phyloP scores from a whole-genome alignment of 2,113 vertebrate species.

The Telmatochromis sp. region DNA sequence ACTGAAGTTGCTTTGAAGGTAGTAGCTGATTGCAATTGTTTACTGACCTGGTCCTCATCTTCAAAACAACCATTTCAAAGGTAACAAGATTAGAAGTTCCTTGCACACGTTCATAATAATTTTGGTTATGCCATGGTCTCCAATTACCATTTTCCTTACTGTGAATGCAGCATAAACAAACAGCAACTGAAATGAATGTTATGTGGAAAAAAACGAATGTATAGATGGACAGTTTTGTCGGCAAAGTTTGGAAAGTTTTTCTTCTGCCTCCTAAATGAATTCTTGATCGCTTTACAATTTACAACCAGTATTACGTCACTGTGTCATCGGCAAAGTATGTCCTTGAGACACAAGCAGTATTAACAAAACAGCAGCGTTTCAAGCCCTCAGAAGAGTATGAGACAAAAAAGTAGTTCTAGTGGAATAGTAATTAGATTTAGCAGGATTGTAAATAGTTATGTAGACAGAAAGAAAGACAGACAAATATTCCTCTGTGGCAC shows the following conservation, averaged over 20 bases:
- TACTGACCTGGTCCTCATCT: not conserved
- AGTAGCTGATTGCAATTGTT: not conserved
- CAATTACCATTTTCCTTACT: not conserved
- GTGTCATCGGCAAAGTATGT: not conserved
- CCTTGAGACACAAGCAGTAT: not conserved
- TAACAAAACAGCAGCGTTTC: not conserved
- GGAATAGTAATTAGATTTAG: not conserved
- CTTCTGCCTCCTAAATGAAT: not conserved
- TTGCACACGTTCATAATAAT: not conserved
- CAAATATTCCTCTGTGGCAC: not conserved
- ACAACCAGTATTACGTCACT: not conserved
- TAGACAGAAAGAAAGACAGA: not conserved
- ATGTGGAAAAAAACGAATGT: not conserved
- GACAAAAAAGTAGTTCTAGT: not conserved
- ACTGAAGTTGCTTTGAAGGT: not conserved
- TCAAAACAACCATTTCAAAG: not conserved
- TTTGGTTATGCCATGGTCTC: not conserved
- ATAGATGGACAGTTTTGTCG: not conserved
- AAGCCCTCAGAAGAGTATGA: not conserved
- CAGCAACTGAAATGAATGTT: not conserved
- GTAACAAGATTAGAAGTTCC: not conserved
- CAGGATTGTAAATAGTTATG: not conserved
- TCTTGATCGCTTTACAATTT: not conserved
- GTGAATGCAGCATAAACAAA: not conserved
- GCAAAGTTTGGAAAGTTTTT: not conserved